Evolutionary conservation across 2,888 invertebrate species (phyloP), one percentile per base, ranked within the genome.

Genomic region (Eremobia ochroleuca): DNA sequence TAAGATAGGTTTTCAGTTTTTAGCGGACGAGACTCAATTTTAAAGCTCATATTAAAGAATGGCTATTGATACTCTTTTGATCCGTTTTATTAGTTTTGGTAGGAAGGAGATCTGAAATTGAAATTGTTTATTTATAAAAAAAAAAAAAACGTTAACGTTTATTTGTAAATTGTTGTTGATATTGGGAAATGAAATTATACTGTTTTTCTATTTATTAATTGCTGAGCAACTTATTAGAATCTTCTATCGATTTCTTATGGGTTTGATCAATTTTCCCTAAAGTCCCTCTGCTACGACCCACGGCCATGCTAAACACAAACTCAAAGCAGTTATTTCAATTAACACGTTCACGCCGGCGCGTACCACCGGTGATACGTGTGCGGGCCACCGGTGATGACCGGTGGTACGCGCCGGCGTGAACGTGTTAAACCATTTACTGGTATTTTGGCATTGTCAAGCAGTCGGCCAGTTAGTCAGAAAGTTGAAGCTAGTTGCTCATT

Each of bases 1-100:
- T 77, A 73, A 85, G 82, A 80, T 85, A 80, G 85, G 83, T 86
- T 89, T 87, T 81, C 72, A 85, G 78, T 75, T 81, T 82, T 82
- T 80, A 77, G 64, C 79, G 69, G 73, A 85, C 74, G 58, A 72
- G 76, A 80, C 81, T 77, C 79, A 82, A 82, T 83, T 85, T 86
- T 58, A 79, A 74, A 83, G 77, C 78, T 82, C 62, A 49, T 62
- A 8, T 52, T 70, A 46, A n/a, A 25, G 64, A 73, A 84, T 78
- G 40, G 78, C 66, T 73, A 66, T 70, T 72, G 74, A 72, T 77
- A 74, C 68, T 68, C 21, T 18, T 37, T 81, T 78, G 82, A 78
- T 85, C 85, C 77, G 49, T 67, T 78, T 72, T 83, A 82, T 82
- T 78, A 34, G 40, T 78, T 82, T 66, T 49, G 34, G 55, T 40